Percentiles rank a stretch among this genome's conserved stretches.
Conservation (phyloP, 2,797 vertebrate genomes). For the Xyrichtys novacula region DNA sequence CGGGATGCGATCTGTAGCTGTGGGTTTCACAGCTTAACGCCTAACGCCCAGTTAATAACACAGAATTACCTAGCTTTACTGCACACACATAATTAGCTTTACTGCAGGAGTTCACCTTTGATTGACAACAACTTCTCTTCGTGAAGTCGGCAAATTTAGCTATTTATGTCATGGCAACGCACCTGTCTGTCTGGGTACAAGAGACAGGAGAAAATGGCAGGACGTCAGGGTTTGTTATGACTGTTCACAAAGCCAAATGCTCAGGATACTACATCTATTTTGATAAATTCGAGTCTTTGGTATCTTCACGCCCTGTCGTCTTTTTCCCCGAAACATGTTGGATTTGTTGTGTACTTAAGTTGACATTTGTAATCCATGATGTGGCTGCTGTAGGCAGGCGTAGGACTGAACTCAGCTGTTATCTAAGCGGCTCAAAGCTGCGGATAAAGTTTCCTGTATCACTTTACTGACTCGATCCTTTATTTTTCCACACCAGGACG, state of each 20-base stretch:
- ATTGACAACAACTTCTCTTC: background rate
- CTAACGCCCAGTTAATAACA: background rate
- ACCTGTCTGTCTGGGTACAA: slow-evolving; percentile 40
- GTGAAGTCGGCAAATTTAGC: background rate
- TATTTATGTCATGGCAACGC: slow-evolving; percentile 18
- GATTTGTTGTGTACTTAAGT: background rate
- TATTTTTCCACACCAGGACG: slow-evolving; percentile 39
- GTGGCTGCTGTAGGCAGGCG: background rate
- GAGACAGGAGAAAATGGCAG: slow-evolving; percentile 38
- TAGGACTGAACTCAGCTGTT: slow-evolving; percentile 14
- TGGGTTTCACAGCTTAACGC: background rate
- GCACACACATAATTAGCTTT: background rate
- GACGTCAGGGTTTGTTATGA: background rate
- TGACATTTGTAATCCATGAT: slow-evolving; percentile 12
- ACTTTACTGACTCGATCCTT: slow-evolving; percentile 41
- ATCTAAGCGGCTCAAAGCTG: slow-evolving; percentile 45
- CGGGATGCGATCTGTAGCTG: slow-evolving; percentile 1
- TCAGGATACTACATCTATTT: background rate
- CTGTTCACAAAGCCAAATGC: background rate
- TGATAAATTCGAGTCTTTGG: no score
- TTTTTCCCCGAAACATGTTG: background rate
- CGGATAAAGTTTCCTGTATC: slow-evolving; percentile 62
- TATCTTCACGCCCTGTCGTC: background rate
- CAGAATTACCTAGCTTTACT: background rate
- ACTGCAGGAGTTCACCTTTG: background rate